Evolutionary conservation across 2,113 vertebrate genomes (phyloP).

Genomic region (Sceloporus undulatus): DNA sequence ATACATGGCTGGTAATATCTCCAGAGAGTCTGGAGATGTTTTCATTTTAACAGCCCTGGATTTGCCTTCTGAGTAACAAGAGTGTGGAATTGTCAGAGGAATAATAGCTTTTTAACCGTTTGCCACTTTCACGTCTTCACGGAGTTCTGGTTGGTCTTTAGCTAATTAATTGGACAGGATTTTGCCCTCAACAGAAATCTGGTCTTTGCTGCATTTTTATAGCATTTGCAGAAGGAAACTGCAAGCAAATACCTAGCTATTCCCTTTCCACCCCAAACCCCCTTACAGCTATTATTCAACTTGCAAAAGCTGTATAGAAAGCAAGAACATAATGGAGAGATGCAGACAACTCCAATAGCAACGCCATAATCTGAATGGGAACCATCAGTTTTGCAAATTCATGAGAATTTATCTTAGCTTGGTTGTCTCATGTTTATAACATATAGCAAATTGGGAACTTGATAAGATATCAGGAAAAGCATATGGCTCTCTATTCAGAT

Average conservation of each 20-base stretch:
- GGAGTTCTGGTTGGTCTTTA: slow-evolving; percentile 11
- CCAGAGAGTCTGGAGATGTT: neutral
- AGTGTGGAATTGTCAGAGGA: slow-evolving; percentile 19
- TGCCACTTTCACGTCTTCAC: neutral
- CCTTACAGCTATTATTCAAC: neutral
- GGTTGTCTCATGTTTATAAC: slow-evolving; percentile 36
- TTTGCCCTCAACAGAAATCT: neutral
- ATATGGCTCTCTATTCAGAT: slow-evolving; percentile 43
- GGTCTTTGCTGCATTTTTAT: neutral
- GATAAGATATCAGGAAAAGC: slow-evolving; percentile 25
- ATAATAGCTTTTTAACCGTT: neutral
- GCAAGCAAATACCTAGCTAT: neutral
- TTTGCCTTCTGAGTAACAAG: slow-evolving; percentile 3
- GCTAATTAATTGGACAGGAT: slow-evolving; percentile 16
- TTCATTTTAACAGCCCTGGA: slow-evolving; percentile 12
- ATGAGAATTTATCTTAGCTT: slow-evolving; percentile 46
- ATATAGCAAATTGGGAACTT: slow-evolving; percentile 38
- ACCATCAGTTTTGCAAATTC: slow-evolving; percentile 42
- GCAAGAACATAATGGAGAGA: neutral
- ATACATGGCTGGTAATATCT: neutral
- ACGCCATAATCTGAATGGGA: slow-evolving; percentile 48
- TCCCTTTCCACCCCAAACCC: neutral
- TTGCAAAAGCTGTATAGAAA: neutral
- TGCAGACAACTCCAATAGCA: slow-evolving; percentile 13
- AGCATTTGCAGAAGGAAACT: neutral